Percentiles rank a stretch among this genome's conserved stretches.
Evolutionary conservation across 2,797 vertebrate species (phyloP).

Genomic region (Galagoides demidoff): DNA sequence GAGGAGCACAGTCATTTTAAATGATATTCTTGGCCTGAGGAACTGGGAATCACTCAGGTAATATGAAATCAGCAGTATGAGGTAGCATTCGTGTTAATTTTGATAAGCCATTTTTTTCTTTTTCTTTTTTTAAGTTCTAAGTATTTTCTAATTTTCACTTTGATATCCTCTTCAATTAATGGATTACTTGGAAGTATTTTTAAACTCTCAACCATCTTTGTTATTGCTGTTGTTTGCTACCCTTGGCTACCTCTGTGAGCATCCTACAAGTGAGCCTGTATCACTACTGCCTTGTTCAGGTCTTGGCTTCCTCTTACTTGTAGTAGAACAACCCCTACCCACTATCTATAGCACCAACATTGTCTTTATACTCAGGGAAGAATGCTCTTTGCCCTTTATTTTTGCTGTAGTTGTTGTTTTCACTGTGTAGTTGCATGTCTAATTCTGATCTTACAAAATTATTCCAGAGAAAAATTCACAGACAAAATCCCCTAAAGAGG

Average conservation of each 20-base stretch:
- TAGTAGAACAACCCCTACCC: not conserved
- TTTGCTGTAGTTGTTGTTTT: not conserved
- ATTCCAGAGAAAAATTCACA: conserved; percentile 51
- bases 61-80: not conserved
- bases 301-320: not conserved
- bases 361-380: not conserved
- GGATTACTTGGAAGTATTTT: conserved; percentile 19
- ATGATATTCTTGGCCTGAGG: not conserved
- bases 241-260: not conserved
- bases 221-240: not conserved
- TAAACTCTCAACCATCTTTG: not conserved
- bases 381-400: not conserved
- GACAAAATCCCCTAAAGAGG: conserved; percentile 45
- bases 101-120: not conserved
- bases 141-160: conserved; percentile 27
- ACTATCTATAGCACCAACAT: not conserved
- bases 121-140: not conserved
- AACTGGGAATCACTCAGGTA: not conserved
- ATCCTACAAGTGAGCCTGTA: not conserved
- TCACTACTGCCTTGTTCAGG: not conserved
- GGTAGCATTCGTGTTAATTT: not conserved
- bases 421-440: conserved; percentile 19
- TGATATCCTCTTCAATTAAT: conserved; percentile 17
- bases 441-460: conserved; percentile 57
- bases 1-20: not conserved